phyloP scores from a whole-genome alignment of 2,888 invertebrate genomes.

The Euzetes globulus region DNA sequence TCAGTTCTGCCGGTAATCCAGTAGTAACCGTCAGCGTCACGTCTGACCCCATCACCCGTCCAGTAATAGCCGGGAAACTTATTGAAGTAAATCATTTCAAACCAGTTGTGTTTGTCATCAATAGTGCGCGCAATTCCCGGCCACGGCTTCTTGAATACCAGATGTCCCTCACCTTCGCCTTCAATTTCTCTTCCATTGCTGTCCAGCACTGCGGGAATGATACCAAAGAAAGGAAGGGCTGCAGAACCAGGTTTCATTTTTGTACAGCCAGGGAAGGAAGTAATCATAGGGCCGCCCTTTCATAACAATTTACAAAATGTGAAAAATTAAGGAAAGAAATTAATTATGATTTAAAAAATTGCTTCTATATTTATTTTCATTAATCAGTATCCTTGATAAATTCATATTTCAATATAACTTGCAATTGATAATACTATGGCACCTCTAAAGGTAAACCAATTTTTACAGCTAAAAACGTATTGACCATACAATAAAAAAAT shows the following conservation, averaged over 20 bases:
- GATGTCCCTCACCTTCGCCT: slow-evolving; percentile 84
- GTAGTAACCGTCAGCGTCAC: slow-evolving; percentile 87
- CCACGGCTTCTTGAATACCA: slow-evolving; percentile 89
- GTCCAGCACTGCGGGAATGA: slow-evolving; percentile 75
- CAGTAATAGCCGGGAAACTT: slow-evolving; percentile 95
- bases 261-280: slow-evolving; percentile 88
- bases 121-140: slow-evolving; percentile 96
- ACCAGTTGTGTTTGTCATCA: slow-evolving; percentile 75
- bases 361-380: too few relatives aligned
- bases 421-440: too few relatives aligned
- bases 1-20: slow-evolving; percentile 96
- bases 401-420: too few relatives aligned
- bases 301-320: neutral
- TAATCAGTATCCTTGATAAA: too few relatives aligned
- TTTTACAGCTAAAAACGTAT: too few relatives aligned
- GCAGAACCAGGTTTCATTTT: slow-evolving; percentile 97
- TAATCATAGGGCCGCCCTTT: slow-evolving; percentile 84
- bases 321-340: neutral
- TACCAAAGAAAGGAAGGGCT: slow-evolving; percentile 94
- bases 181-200: slow-evolving; percentile 76
- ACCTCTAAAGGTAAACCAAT: too few relatives aligned
- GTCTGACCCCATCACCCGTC: slow-evolving; percentile 88
- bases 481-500: too few relatives aligned
- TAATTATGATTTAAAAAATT: too few relatives aligned
- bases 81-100: slow-evolving; percentile 84